Conservation (phyloP, 1,140 invertebrate genomes). For the Galleria mellonella region DNA sequence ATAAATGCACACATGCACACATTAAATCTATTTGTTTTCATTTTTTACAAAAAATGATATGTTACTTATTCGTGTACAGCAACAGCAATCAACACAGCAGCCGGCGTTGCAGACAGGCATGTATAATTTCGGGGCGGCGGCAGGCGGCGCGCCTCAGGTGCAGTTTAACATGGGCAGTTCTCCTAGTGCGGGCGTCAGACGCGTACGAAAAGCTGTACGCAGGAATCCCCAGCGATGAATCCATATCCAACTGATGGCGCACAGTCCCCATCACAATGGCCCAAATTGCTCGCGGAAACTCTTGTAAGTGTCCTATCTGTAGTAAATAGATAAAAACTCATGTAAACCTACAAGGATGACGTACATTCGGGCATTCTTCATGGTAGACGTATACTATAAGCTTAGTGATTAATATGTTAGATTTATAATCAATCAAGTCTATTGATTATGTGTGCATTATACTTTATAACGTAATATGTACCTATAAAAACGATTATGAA, state of each 20-base stretch:
- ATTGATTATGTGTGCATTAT: too few relatives aligned
- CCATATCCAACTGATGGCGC: too few relatives aligned
- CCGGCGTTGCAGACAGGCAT: constrained; percentile 20
- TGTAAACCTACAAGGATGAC: constrained; percentile 7
- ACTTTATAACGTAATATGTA: too few relatives aligned
- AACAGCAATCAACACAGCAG: constrained; percentile 10
- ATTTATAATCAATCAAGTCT: not conserved
- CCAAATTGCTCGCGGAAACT: not conserved
- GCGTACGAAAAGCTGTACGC: constrained; percentile 40
- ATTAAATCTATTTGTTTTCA: too few relatives aligned
- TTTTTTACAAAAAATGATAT: too few relatives aligned
- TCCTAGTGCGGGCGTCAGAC: constrained; percentile 17
- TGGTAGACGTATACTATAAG: constrained; percentile 2
- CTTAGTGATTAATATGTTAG: constrained; percentile 4
- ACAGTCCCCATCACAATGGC: too few relatives aligned
- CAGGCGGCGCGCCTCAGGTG: constrained; percentile 16
- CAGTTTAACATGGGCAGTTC: constrained; percentile 48
- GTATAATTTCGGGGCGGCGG: constrained; percentile 35
- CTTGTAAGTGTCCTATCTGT: constrained; percentile 3
- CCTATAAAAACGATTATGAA: too few relatives aligned
- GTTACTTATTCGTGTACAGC: too few relatives aligned
- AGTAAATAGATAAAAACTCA: constrained; percentile 1
- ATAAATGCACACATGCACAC: too few relatives aligned
- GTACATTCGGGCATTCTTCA: not conserved
- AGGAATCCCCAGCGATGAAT: constrained; percentile 39